Conservation (phyloP, 2,797 vertebrate genomes). For the Falco novaeseelandiae region DNA sequence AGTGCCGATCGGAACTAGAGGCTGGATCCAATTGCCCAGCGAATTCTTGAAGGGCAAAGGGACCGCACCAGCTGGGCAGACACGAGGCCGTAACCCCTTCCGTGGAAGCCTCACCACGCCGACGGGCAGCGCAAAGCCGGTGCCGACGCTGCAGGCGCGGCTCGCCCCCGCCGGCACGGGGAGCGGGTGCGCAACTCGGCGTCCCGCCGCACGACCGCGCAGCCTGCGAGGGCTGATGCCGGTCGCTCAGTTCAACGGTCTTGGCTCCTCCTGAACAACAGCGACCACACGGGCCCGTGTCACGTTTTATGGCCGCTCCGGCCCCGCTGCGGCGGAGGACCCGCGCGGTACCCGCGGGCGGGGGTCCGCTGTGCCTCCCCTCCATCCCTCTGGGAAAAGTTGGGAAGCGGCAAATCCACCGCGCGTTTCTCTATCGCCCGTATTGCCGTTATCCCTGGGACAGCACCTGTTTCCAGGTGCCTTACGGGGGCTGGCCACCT, state of each 20-base stretch:
- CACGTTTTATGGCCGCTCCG: too few species aligned
- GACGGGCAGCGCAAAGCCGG: background rate
- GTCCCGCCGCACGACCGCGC: background rate
- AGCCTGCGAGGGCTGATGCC: fast-evolving
- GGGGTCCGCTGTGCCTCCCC: background rate
- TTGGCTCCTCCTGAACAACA: background rate
- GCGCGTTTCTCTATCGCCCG: background rate
- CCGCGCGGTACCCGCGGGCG: background rate
- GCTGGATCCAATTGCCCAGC: background rate
- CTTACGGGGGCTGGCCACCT: background rate
- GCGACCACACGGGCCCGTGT: fast-evolving
- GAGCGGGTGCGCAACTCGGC: background rate
- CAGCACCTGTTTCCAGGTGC: background rate
- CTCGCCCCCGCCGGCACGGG: background rate
- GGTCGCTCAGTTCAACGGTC: fast-evolving
- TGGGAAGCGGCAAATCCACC: background rate
- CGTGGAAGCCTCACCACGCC: background rate
- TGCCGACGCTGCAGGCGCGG: background rate
- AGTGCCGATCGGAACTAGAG: background rate
- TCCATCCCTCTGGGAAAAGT: background rate
- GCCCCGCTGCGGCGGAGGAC: too few species aligned
- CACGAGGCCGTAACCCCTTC: background rate
- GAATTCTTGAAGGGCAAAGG: background rate
- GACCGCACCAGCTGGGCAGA: background rate
- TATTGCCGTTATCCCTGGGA: background rate